A percentile compares a stretch with the other conserved stretches of the same genome.
Evolutionary conservation across 2,888 invertebrate genomes (phyloP).

Genomic region (Meiosimyza decipiens): DNA sequence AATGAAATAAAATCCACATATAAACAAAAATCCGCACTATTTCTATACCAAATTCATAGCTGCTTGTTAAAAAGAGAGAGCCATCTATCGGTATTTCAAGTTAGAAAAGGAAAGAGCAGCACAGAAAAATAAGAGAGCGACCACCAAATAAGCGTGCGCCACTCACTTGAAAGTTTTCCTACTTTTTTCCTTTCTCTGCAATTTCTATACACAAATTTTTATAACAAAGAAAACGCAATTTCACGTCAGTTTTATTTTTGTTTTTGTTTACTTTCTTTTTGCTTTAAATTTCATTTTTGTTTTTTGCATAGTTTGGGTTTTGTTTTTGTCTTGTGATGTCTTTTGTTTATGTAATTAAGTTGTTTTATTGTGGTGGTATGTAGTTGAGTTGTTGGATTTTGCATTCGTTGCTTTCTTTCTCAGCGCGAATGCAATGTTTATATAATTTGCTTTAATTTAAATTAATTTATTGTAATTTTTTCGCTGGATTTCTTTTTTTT

Average conservation of each 20-base stretch:
- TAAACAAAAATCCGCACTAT: not conserved
- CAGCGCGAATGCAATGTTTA: too few relatives aligned
- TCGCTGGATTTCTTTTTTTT: too few relatives aligned
- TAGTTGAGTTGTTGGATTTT: too few relatives aligned
- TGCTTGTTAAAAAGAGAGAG: slow-evolving; percentile 15
- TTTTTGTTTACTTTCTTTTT: slow-evolving; percentile 18
- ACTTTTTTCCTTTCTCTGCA: slow-evolving; percentile 55
- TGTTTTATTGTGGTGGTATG: too few relatives aligned
- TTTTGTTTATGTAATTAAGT: not conserved
- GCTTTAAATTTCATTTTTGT: slow-evolving; percentile 47
- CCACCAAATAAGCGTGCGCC: not conserved
- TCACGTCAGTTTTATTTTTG: slow-evolving; percentile 23
- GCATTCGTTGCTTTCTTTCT: too few relatives aligned
- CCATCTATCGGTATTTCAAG: not conserved
- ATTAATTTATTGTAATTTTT: too few relatives aligned
- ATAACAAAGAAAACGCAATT: slow-evolving; percentile 44
- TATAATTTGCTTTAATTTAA: too few relatives aligned
- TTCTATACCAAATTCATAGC: too few relatives aligned
- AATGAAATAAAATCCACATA: slow-evolving; percentile 27
- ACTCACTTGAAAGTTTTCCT: slow-evolving; percentile 23
- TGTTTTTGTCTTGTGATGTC: not conserved
- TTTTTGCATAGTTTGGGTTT: not conserved
- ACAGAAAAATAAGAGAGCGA: slow-evolving; percentile 9
- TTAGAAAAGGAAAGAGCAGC: not conserved
- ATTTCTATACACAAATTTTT: slow-evolving; percentile 61